Evolutionary conservation across 2,888 invertebrate genomes (phyloP).

Genomic region (Agrotis puta): DNA sequence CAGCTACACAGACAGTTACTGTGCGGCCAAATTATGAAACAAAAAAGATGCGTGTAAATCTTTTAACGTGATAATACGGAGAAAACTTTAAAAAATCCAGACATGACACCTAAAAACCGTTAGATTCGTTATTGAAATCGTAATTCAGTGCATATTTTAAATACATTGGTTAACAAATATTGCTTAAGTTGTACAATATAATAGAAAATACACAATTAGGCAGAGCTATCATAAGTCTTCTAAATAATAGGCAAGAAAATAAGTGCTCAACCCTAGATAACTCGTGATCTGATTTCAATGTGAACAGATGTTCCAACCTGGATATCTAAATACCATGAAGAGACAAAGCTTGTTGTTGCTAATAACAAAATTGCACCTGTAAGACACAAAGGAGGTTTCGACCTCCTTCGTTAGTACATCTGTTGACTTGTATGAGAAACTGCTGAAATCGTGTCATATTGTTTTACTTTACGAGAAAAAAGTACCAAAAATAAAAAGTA

Average conservation of each 20-base stretch:
- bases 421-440: neutral
- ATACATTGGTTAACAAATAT: too few species aligned
- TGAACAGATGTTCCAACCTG: conserved; percentile 35
- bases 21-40: too few species aligned
- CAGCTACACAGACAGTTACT: too few species aligned
- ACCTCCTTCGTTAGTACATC: conserved; percentile 11
- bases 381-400: conserved; percentile 27
- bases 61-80: too few species aligned
- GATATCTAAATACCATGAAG: conserved; percentile 46
- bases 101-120: too few species aligned
- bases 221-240: too few species aligned
- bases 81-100: too few species aligned
- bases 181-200: too few species aligned
- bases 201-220: too few species aligned
- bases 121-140: too few species aligned
- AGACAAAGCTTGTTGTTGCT: conserved; percentile 32
- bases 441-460: neutral
- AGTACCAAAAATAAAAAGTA: too few species aligned
- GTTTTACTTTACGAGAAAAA: neutral
- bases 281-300: conserved; percentile 42
- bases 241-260: conserved; percentile 7
- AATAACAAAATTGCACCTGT: conserved; percentile 41
- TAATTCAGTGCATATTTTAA: neutral
- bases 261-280: conserved; percentile 27
- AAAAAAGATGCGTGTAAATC: too few species aligned